phyloP scores from a whole-genome alignment of 1,140 invertebrate species.

The Neodiprion pinetum region DNA sequence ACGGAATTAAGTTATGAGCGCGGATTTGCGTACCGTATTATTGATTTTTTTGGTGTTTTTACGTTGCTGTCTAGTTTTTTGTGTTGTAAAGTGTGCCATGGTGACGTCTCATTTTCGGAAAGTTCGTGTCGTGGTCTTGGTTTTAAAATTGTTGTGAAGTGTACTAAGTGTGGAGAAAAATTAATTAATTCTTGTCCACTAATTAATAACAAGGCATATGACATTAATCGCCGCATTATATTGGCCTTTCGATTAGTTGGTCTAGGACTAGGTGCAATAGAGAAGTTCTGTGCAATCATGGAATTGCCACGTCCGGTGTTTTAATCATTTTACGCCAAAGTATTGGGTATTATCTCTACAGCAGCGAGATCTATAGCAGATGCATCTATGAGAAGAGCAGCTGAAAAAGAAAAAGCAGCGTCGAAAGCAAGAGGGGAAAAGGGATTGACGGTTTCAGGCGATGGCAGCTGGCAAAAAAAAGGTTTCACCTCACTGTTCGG shows the following conservation, averaged over 20 bases:
- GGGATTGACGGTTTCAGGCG: conserved; percentile 30
- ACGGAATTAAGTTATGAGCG: no score
- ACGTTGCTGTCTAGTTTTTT: conserved; percentile 23
- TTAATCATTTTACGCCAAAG: conserved; percentile 28
- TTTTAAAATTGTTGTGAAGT: conserved; percentile 26
- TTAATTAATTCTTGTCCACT: conserved; percentile 25
- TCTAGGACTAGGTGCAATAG: conserved; percentile 25
- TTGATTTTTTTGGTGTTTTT: conserved; percentile 28
- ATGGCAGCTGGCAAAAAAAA: conserved; percentile 29
- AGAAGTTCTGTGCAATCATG: conserved; percentile 33
- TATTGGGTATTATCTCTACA: conserved; percentile 16
- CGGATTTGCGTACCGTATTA: conserved; percentile 23
- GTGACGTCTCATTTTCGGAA: conserved; percentile 24
- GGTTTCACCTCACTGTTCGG: conserved; percentile 29
- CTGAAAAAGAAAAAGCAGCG: conserved; percentile 30
- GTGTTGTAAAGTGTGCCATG: conserved; percentile 28
- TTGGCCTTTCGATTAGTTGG: conserved; percentile 28
- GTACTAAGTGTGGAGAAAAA: neutral
- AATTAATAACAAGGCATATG: conserved; percentile 29
- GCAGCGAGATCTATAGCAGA: neutral
- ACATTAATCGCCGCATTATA: conserved; percentile 32
- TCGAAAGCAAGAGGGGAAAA: conserved; percentile 23
- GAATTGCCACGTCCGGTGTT: conserved; percentile 25
- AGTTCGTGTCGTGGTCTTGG: conserved; percentile 24
- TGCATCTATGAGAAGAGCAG: neutral